phyloP scores from a whole-genome alignment of 2,797 vertebrate genomes.

The Eptatretus atami region DNA sequence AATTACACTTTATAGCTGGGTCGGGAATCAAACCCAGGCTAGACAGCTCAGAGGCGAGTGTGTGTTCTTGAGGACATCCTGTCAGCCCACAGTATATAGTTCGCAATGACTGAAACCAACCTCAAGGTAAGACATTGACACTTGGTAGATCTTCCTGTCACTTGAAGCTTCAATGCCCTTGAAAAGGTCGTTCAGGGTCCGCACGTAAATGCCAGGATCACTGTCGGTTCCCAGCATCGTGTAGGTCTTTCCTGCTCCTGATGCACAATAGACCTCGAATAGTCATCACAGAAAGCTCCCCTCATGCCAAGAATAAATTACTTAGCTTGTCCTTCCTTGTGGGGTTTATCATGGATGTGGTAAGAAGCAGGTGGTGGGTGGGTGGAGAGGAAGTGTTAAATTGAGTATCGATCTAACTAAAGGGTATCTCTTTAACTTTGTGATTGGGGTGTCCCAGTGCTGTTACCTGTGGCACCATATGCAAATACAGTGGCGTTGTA shows the following conservation, averaged over 20 bases:
- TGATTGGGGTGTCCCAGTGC: background rate
- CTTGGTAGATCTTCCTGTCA: slow-evolving; percentile 39
- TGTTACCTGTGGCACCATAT: slow-evolving; percentile 54
- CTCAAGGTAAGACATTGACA: slow-evolving; percentile 75
- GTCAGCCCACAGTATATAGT: background rate
- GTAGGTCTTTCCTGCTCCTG: slow-evolving; percentile 74
- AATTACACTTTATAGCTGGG: too few relatives aligned
- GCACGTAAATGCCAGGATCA: slow-evolving; percentile 51
- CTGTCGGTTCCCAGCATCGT: slow-evolving; percentile 64
- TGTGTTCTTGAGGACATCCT: too few relatives aligned
- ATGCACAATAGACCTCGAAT: background rate
- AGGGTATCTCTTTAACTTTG: background rate
- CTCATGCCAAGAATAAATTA: too few relatives aligned
- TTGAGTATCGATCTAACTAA: too few relatives aligned
- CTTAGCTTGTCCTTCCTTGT: too few relatives aligned
- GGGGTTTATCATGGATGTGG: too few relatives aligned
- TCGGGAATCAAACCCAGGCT: too few relatives aligned
- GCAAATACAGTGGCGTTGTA: slow-evolving; percentile 65
- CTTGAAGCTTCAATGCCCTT: slow-evolving; percentile 47
- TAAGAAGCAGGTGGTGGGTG: too few relatives aligned
- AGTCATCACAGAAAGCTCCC: too few relatives aligned
- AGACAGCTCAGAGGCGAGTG: too few relatives aligned
- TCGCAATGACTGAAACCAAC: slow-evolving; percentile 13
- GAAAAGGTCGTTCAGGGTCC: slow-evolving; percentile 50
- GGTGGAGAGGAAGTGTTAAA: background rate